Evolutionary conservation across 2,888 invertebrate genomes (phyloP), one percentile per base, ranked within the genome.

Genomic region (Cinara cedri): DNA sequence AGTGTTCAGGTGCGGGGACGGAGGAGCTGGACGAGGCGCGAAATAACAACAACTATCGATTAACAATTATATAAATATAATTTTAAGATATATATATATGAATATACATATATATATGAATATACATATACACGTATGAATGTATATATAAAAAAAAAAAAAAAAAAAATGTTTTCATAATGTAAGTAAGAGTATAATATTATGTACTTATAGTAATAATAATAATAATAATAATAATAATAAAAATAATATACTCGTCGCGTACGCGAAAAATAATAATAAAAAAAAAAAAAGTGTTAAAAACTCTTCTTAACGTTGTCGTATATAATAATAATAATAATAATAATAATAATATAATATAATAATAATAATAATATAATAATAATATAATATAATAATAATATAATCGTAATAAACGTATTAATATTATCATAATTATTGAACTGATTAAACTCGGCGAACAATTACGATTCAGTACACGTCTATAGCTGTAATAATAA

Each of bases 1-100:
- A 57, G n/a, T n/a, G n/a, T n/a, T n/a, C 24, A 24, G 11, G 55
- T 21, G 11, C 34, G 24, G 3, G 13, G 3, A n/a, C 16, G 8
- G 3, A 26, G 13, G n/a, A 42, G 10, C 1, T 24, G 34, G 16
- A 46, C 1, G 1, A 16, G 1, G 54, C 3, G 19, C 14, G n/a
- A 51, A 63, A 49, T 24, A 75, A 62, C 16, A 65, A 66, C 68
- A 49, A 34, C 51, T n/a, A 51, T 70, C 2, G 26, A 49, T 60
- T 60, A 78, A 78, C 78, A 78, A 78, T 78, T 78, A 78, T 78
- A 78, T 78, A 78, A 78, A 78, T 78, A 78, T 78, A 78, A 78
- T 78, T 78, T 78, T 78, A 70, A 70, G 60, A 70, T 70, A 70
- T 62, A 70, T 34, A 34, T 34, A 34, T 34, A 34, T 34, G 6